Evolutionary conservation across 2,113 vertebrate genomes (phyloP).

Genomic region (Stigmatopora nigra): DNA sequence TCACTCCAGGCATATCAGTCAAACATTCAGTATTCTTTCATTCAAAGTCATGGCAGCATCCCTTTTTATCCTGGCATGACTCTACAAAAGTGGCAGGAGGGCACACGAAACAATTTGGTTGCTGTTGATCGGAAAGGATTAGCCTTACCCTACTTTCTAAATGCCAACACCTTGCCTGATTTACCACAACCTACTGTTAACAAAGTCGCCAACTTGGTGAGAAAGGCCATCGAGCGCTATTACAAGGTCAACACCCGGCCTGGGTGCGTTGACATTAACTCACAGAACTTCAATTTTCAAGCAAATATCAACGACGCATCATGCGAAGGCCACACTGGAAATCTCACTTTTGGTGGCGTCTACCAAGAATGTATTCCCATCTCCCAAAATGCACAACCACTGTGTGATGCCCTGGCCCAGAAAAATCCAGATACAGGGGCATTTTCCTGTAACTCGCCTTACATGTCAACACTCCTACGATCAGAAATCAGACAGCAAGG

Average conservation of each 20-base stretch:
- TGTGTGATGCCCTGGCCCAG: conserved; percentile 73
- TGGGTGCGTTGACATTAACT: conserved; percentile 72
- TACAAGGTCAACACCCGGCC: conserved; percentile 80
- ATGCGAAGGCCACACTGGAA: conserved; percentile 70
- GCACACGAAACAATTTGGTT: conserved; percentile 79
- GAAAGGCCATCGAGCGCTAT: conserved; percentile 71
- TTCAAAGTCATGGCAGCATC: conserved; percentile 72
- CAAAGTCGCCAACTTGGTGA: conserved; percentile 66
- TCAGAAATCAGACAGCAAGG: conserved; percentile 72
- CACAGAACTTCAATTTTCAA: conserved; percentile 84
- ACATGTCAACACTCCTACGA: conserved; percentile 60
- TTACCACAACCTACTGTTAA: conserved; percentile 72
- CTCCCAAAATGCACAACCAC: conserved; percentile 18
- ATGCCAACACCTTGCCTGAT: conserved; percentile 64
- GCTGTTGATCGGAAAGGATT: conserved; percentile 81
- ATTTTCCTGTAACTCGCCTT: conserved; percentile 71
- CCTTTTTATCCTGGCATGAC: conserved; percentile 88
- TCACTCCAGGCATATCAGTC: conserved; percentile 68
- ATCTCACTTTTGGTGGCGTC: conserved; percentile 83
- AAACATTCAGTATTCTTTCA: conserved; percentile 77
- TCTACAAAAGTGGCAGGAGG: conserved; percentile 83
- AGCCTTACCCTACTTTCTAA: conserved; percentile 77
- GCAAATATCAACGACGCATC: conserved; percentile 81
- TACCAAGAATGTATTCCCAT: conserved; percentile 72
- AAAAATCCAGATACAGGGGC: conserved; percentile 76